A percentile compares a stretch with the other conserved stretches of the same genome.
Evolutionary conservation across 2,888 invertebrate genomes (phyloP).

Genomic region (Pollenia amentaria): DNA sequence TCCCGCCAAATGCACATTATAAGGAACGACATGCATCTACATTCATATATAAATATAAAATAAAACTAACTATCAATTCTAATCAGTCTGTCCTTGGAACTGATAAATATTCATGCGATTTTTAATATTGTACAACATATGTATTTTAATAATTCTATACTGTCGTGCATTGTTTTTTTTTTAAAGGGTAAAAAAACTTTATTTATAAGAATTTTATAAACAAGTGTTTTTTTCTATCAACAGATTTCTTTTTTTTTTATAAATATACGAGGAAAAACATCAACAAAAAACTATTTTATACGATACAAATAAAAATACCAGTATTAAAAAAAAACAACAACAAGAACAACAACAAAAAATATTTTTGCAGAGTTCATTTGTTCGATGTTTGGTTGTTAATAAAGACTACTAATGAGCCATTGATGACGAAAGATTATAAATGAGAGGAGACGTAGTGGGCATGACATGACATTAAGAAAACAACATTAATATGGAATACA

Average conservation of each 20-base stretch:
- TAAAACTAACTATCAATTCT: slow-evolving; percentile 56
- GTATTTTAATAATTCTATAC: slow-evolving; percentile 28
- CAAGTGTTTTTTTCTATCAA: slow-evolving; percentile 54
- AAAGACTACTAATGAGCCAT: slow-evolving; percentile 74
- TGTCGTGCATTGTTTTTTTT: slow-evolving; percentile 26
- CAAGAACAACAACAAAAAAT: slow-evolving; percentile 2
- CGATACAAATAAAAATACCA: not conserved
- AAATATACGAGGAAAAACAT: not conserved
- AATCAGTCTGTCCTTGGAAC: slow-evolving; percentile 74
- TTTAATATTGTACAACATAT: slow-evolving; percentile 9
- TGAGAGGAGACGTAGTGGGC: slow-evolving; percentile 47
- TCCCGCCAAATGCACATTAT: slow-evolving; percentile 34
- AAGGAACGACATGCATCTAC: slow-evolving; percentile 4
- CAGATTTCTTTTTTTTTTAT: not conserved
- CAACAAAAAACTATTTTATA: not conserved
- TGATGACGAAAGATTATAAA: slow-evolving; percentile 62
- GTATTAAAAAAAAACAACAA: slow-evolving; percentile 9
- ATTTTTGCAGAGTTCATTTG: slow-evolving; percentile 62
- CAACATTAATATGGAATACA: slow-evolving; percentile 2
- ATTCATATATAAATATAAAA: not conserved
- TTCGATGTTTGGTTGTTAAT: slow-evolving; percentile 52
- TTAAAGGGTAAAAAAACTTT: slow-evolving; percentile 9
- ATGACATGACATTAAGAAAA: slow-evolving; percentile 52
- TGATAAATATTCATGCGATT: slow-evolving; percentile 71
- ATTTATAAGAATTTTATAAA: slow-evolving; percentile 57